Conservation (phyloP, 2,113 vertebrate species). For the Acanthochromis polyacanthus region DNA sequence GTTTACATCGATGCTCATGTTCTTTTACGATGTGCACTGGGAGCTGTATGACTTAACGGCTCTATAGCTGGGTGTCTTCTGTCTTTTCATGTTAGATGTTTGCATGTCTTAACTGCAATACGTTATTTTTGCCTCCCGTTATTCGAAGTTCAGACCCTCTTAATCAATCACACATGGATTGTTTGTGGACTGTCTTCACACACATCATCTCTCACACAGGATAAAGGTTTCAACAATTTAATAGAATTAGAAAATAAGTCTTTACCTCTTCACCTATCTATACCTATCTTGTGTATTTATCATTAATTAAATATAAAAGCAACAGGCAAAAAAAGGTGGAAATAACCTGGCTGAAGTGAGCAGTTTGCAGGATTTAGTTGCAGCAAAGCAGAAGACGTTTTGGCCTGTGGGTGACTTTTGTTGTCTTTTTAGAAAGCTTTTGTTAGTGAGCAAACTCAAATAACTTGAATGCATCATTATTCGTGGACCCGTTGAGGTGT, state of each 20-base stretch:
- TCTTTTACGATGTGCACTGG: background rate
- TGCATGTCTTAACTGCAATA: background rate
- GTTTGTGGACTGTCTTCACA: too few relatives aligned
- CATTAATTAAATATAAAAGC: background rate
- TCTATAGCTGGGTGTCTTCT: background rate
- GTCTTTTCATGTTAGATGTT: background rate
- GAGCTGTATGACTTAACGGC: background rate
- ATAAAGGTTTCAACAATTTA: too few relatives aligned
- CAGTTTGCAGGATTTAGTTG: background rate
- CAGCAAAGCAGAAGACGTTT: background rate
- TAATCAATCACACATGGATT: too few relatives aligned
- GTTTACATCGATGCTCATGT: background rate
- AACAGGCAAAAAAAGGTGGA: background rate
- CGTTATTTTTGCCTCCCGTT: background rate
- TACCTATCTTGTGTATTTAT: too few relatives aligned
- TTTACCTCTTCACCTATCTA: too few relatives aligned
- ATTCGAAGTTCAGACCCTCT: too few relatives aligned
- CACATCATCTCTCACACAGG: too few relatives aligned
- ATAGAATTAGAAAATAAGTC: too few relatives aligned
- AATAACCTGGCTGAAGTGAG: background rate
- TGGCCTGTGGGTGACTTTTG: too few relatives aligned
- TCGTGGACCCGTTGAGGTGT: background rate
- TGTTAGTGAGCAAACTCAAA: too few relatives aligned
- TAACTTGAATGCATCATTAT: too few relatives aligned
- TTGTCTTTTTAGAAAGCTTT: too few relatives aligned